Evolutionary conservation across 1,140 invertebrate genomes (phyloP).

Genomic region (Cryptotermes secundus): DNA sequence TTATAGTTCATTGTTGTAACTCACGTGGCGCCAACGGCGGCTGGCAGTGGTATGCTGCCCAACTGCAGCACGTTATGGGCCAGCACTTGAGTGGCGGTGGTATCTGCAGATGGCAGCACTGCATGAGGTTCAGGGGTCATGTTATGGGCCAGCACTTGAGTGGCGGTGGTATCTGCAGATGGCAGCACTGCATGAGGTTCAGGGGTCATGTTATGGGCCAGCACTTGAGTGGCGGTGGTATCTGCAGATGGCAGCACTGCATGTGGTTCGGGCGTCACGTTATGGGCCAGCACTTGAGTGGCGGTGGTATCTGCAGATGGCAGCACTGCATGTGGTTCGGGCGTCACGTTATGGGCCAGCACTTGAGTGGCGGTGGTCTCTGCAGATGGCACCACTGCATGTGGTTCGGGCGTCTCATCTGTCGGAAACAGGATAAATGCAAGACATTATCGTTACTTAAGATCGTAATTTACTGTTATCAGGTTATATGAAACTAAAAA

Average conservation of each 20-base stretch:
- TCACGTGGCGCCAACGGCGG: background rate
- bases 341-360: background rate
- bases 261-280: too few relatives aligned
- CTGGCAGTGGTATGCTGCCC: background rate
- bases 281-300: background rate
- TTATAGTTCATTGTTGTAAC: background rate
- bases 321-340: background rate
- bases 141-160: background rate
- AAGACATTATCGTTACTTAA: background rate
- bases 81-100: background rate
- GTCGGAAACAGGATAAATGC: background rate
- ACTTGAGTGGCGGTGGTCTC: background rate
- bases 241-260: background rate
- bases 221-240: background rate
- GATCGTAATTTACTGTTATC: too few relatives aligned
- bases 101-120: background rate
- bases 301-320: background rate
- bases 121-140: background rate
- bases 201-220: background rate
- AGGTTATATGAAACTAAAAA: too few relatives aligned
- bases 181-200: too few relatives aligned
- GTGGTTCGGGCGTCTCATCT: background rate
- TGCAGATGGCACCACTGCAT: background rate
- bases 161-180: background rate
- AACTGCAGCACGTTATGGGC: background rate